A percentile compares a stretch with the other conserved stretches of the same genome.
Conservation (phyloP, 2,797 vertebrate species). For the Coregonus ussuriensis region DNA sequence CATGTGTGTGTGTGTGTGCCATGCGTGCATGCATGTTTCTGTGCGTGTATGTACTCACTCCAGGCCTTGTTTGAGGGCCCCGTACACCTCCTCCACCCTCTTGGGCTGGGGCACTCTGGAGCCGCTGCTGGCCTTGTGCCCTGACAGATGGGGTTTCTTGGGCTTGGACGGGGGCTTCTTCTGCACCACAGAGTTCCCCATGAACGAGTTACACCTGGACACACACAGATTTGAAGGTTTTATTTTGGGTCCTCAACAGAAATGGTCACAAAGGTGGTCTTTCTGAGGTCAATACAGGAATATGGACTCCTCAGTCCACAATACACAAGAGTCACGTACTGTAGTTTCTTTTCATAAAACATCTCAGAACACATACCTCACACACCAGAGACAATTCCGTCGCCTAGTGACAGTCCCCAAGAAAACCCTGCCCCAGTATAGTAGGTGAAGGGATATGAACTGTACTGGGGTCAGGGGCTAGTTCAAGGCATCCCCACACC, state of each 20-base stretch:
- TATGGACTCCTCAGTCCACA: background rate
- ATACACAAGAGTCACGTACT: background rate
- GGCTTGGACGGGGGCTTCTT: slow-evolving; percentile 95
- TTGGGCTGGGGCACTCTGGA: slow-evolving; percentile 92
- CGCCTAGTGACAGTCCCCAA: background rate
- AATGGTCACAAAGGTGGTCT: background rate
- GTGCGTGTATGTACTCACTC: slow-evolving; percentile 79
- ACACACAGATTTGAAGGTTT: slow-evolving; percentile 12
- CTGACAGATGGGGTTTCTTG: slow-evolving; percentile 91
- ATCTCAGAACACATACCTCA: background rate
- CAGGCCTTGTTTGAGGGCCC: slow-evolving; percentile 88
- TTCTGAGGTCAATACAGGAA: background rate
- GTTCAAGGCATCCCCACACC: background rate
- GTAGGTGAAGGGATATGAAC: background rate
- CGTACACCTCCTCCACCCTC: slow-evolving; percentile 91
- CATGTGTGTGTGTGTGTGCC: background rate
- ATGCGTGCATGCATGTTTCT: background rate
- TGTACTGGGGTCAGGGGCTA: background rate
- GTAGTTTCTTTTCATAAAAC: background rate
- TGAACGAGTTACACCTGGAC: slow-evolving; percentile 95
- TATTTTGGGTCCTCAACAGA: background rate
- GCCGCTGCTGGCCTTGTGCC: slow-evolving; percentile 86
- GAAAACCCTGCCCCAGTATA: background rate
- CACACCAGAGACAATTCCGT: background rate
- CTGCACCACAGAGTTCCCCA: slow-evolving; percentile 88